Base-by-base conservation (phyloP, 2,113 vertebrate species). In the Neomonachus schauinslandi region DNA sequence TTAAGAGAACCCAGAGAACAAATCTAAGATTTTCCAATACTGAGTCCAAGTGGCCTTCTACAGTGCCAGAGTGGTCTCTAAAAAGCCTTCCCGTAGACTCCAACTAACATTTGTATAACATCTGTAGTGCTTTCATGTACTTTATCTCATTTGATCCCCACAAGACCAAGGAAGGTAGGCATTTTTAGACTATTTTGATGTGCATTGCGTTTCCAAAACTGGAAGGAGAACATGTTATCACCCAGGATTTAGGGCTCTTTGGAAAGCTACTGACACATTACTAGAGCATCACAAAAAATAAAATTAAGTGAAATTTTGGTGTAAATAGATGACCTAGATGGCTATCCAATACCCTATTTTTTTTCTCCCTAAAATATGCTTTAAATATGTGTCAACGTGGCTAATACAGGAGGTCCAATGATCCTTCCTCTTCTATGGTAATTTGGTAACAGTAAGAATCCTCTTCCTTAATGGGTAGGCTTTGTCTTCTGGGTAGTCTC, bases 111-210 rank as follows among this genome's bases (percentile, higher is more conserved):
- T 86, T 65, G 4, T 16, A 81, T 4, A 57, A 65, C 7, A 83
- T 59, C 49, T 49, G 4, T 19, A 72, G 24, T 26, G 36, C 13
- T 93, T 94, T 80, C 24, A 39, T 18, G 16, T 18, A 18, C 26
- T 61, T 91, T 1, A 81, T 72, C 51, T 97, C 36, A 91, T 69
- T 59, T 85, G 51, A 89, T 82, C 22, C 5, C 85, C 59, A 55
- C 3, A 89, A 69, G 24, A 72, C 22, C n/a, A 33, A 84, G 82
- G 16, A 9, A 86, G 28, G 11, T 13, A 89, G 42, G 14, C 33
- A 87, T 90, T 92, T 97, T 97, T 83, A 74, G 53, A 83, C n/a
- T n/a, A 57, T 88, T 94, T 72, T 83, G 28, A 87, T 94, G 31
- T 72, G 53, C 87, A 33, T 0, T 90, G 69, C 6, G 49, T 90